Base-by-base conservation (phyloP, 2,888 invertebrate genomes). In the Apeira syringaria region DNA sequence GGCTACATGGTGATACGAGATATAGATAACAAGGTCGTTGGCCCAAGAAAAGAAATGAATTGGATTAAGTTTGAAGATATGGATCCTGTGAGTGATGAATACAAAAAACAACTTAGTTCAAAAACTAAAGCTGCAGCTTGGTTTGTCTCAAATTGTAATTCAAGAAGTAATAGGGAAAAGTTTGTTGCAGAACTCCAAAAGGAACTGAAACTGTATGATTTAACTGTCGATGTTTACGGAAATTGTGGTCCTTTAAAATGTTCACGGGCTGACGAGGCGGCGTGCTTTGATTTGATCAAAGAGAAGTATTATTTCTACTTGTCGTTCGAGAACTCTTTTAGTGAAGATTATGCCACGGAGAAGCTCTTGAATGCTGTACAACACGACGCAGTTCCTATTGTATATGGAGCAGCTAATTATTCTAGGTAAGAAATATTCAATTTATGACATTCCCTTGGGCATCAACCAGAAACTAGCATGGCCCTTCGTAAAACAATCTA, bases 381-480 rank as follows among this genome's bases (percentile, higher is more conserved):
- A 56, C 89, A 91, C 69, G 82, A 91, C 58, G 84, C 92, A 8
- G 74, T 94, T 2, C 94, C 94, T 0, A 88, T 94, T 9, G 93
- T 93, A 5, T 92, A 91, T 81, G 93, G 94, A 2, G 91, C 91
- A 7, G 91, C 91, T 36, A 91, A 93, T 71, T 93, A 93, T 68
- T 70, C 63, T 8, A 68, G 76, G 75, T 79, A 55, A n/a, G 17
- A 15, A 15, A 15, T 15, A 4, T 15, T 3, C 2, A 15, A 3
- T 29, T 5, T 11, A 2, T 10, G 7, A 20, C 11, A 27, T 12
- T 2, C n/a, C n/a, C n/a, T n/a, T n/a, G n/a, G n/a, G n/a, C n/a
- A n/a, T n/a, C n/a, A n/a, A n/a, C n/a, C n/a, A n/a, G n/a, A n/a
- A n/a, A n/a, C n/a, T n/a, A n/a, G n/a, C n/a, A n/a, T n/a, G n/a